phyloP scores from a whole-genome alignment of 1,140 invertebrate species.

The Leptonema lineaticorne region DNA sequence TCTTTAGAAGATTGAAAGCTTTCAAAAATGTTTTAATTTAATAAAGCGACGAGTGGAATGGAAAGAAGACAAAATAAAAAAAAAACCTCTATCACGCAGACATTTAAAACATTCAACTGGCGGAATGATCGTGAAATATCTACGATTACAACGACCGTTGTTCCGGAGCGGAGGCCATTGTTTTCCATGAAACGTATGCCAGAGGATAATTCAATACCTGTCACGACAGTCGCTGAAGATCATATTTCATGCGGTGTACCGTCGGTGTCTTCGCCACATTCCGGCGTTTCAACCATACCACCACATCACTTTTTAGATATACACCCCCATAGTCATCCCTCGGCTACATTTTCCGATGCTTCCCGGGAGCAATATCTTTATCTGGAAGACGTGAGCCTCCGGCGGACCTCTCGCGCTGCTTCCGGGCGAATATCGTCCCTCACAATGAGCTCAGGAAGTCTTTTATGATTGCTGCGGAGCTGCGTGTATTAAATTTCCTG shows the following conservation, averaged over 20 bases:
- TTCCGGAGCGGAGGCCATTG: conserved; percentile 4
- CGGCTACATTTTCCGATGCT: background rate
- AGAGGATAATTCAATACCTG: conserved; percentile 30
- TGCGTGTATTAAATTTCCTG: conserved; percentile 24
- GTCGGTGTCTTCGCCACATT: conserved; percentile 13
- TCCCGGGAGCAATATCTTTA: conserved; percentile 29
- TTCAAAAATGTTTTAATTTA: too few relatives aligned
- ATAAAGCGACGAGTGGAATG: too few relatives aligned
- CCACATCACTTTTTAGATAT: background rate
- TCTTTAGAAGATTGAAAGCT: too few relatives aligned
- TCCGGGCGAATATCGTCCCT: conserved; percentile 23
- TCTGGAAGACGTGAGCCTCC: conserved; percentile 25
- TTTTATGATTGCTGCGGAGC: conserved; percentile 24
- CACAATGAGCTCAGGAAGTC: conserved; percentile 25
- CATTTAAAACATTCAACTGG: background rate
- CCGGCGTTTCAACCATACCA: background rate
- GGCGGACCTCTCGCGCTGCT: conserved; percentile 24
- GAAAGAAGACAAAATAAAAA: too few relatives aligned
- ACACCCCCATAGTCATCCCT: background rate
- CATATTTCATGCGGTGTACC: conserved; percentile 24
- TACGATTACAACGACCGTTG: conserved; percentile 16
- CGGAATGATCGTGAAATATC: conserved; percentile 20
- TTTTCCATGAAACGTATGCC: conserved; percentile 21
- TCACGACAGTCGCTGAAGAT: conserved; percentile 29
- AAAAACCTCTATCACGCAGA: too few relatives aligned